Evolutionary conservation across 2,888 invertebrate genomes (phyloP), one percentile per base, ranked within the genome.

Genomic region (Ophion slaviceki): DNA sequence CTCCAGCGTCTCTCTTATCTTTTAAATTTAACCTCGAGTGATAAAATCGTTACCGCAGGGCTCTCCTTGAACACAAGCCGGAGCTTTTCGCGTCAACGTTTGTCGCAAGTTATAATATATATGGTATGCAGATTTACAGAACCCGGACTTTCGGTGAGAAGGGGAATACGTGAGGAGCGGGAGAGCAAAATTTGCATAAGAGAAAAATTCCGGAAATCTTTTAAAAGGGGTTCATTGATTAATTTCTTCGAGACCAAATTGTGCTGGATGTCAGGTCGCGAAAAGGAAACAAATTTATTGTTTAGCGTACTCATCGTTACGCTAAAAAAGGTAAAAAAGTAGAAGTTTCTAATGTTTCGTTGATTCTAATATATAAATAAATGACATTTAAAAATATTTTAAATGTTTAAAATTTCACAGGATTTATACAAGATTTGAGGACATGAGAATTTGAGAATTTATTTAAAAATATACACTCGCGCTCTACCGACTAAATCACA

Each of bases 11-110:
- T 68, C 85, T 71, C 86, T 88, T 88, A 88, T 88, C 86, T 87
- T 87, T 88, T 86, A 86, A 88, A 87, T 88, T 53, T 87, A 87
- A 87, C 80, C 61, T 77, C 53, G 68, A 79, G 75, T 84, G 87
- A 87, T 87, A 87, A 84, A 86, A 87, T 86, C 86, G 80, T 78
- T 74, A 45, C 28, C 61, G 45, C 74, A 53, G 76, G 76, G 76
- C 75, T 76, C 81, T 68, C 68, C 61, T 36, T 70, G 72, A 61
- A 79, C 79, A 79, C 79, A 71, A 79, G 79, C 45, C 45, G 28
- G 74, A 80, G 80, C 74, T 80, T 80, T 75, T 67, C 67, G 80
- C 47, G 67, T 45, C 28, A 74, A 66, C 72, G 59, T 40, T 67
- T 20, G 80, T 80, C 45, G 74, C 59, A 36, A 74, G 59, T 45